Percentiles rank a stretch among this genome's conserved stretches.
These are phyloP conservation scores for Allobates femoralis DNA, from an alignment of 2,797 vertebrate genomes.

Conservation along the genomic window DNA sequence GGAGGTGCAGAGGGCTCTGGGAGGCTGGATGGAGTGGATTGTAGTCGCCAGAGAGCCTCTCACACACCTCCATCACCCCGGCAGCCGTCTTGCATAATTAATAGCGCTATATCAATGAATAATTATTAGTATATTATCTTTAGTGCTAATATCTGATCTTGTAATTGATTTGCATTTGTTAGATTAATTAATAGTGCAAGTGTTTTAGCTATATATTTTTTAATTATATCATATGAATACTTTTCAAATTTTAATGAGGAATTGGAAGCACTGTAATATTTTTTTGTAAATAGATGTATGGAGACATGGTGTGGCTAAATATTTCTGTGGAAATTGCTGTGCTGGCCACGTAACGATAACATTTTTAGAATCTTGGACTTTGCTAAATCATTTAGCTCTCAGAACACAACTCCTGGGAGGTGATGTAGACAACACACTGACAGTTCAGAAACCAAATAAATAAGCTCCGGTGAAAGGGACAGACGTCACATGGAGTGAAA, in stretches of 20 bases:
- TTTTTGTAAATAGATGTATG: neutral
- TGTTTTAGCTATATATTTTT: neutral
- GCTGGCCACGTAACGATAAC: neutral
- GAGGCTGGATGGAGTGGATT: no score
- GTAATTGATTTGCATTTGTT: no score
- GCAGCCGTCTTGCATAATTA: no score
- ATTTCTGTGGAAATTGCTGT: neutral
- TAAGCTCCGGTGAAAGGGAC: neutral
- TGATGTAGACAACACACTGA: slow-evolving; percentile 24
- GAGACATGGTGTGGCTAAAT: neutral
- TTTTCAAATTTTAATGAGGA: neutral
- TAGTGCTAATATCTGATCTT: neutral
- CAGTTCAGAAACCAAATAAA: slow-evolving; percentile 18
- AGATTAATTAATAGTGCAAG: no score
- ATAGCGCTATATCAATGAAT: no score
- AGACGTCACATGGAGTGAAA: neutral
- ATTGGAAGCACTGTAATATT: neutral
- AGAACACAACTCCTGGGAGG: slow-evolving; percentile 8
- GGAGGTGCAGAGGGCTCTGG: no score
- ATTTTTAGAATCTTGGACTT: neutral
- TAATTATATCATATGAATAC: neutral
- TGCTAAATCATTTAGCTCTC: slow-evolving; percentile 20
- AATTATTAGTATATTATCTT: no score
- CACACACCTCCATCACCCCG: no score
- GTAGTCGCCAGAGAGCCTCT: no score